Evolutionary conservation across 2,797 vertebrate species (phyloP).

Genomic region (Cygnus olor): DNA sequence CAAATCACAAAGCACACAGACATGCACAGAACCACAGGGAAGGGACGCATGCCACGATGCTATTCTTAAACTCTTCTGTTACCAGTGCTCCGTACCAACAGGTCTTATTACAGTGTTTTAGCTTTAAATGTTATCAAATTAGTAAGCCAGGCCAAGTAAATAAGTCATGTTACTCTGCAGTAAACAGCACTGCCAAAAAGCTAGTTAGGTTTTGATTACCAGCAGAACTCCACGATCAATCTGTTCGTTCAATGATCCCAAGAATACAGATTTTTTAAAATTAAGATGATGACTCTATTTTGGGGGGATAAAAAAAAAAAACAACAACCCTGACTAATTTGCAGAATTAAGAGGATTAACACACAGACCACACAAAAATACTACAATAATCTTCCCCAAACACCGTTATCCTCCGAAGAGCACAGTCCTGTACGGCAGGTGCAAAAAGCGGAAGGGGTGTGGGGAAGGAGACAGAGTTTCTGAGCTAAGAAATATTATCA

Average conservation of each 20-base stretch:
- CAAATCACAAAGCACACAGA: background rate
- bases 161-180: conserved; percentile 57
- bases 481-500: background rate
- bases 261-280: conserved; percentile 72
- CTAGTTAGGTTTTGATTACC: conserved; percentile 71
- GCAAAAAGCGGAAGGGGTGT: background rate
- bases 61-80: background rate
- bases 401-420: conserved; percentile 49
- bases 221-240: conserved; percentile 66
- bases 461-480: background rate
- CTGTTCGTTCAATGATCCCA: conserved; percentile 67
- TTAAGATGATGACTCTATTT: conserved; percentile 66
- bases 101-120: conserved; percentile 44
- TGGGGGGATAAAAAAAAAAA: background rate
- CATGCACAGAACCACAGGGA: fast-evolving
- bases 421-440: background rate
- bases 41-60: fast-evolving
- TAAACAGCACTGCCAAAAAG: conserved; percentile 63
- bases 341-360: conserved; percentile 76
- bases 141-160: conserved; percentile 65
- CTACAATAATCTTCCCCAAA: conserved; percentile 65
- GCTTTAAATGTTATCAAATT: conserved; percentile 70
- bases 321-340: conserved; percentile 64
- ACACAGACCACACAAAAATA: conserved; percentile 68
- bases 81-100: background rate